Evolutionary conservation across 2,113 vertebrate genomes (phyloP).

Genomic region (Sebastes schlegelii): DNA sequence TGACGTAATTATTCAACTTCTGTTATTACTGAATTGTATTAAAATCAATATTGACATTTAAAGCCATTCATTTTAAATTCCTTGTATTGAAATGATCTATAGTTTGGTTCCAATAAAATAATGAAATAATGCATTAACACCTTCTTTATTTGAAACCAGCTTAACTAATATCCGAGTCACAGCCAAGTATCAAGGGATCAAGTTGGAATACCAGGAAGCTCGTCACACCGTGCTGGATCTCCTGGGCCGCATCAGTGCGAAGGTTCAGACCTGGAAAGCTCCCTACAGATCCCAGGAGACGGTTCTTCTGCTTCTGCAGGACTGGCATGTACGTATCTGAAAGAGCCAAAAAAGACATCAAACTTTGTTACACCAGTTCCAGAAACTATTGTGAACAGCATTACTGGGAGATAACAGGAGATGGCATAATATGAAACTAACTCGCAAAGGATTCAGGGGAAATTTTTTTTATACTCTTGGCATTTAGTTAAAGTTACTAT

Average conservation of each 20-base stretch:
- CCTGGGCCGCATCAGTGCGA: conserved; percentile 17
- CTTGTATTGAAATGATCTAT: not conserved
- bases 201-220: conserved; percentile 55
- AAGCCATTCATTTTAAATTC: not conserved
- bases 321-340: conserved; percentile 65
- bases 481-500: not conserved
- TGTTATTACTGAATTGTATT: not conserved
- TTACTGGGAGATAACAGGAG: not conserved
- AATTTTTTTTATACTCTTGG: not conserved
- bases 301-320: conserved; percentile 38
- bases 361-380: not conserved
- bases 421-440: not conserved
- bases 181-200: conserved; percentile 59
- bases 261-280: conserved; percentile 55
- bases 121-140: not conserved
- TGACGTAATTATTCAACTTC: conserved; percentile 1
- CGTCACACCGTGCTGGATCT: conserved; percentile 51
- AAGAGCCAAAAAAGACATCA: not conserved
- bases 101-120: not conserved
- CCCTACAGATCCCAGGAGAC: conserved; percentile 52
- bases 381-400: not conserved
- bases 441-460: not conserved
- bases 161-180: conserved; percentile 55
- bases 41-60: not conserved
- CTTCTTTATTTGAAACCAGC: conserved; percentile 35